A percentile compares a stretch with the other conserved stretches of the same genome.
Evolutionary conservation across 2,113 vertebrate species (phyloP).

Genomic region (Sinocyclocheilus anshuiensis): DNA sequence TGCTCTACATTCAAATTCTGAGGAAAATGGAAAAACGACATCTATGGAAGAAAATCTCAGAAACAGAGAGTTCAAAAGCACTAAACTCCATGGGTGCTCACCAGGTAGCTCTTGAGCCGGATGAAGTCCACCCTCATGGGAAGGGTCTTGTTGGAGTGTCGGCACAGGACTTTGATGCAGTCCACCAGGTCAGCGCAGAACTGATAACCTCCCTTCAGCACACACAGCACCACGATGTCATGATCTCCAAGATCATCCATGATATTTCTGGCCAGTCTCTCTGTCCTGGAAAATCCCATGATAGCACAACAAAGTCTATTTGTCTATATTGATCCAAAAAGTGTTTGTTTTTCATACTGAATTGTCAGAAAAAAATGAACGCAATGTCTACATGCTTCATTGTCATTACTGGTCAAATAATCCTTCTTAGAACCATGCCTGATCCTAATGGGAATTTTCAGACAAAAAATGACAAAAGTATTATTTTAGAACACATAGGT

Average conservation of each 20-base stretch:
- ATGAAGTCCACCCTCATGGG: conserved; percentile 94
- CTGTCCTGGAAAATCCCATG: conserved; percentile 76
- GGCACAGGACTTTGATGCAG: conserved; percentile 85
- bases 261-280: conserved; percentile 88
- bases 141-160: conserved; percentile 84
- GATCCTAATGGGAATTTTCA: too few relatives aligned
- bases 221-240: conserved; percentile 87
- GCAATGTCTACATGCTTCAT: too few relatives aligned
- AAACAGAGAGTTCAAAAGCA: not conserved
- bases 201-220: conserved; percentile 91
- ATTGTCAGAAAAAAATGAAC: too few relatives aligned
- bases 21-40: not conserved
- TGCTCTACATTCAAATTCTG: not conserved
- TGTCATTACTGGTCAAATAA: too few relatives aligned
- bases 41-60: not conserved
- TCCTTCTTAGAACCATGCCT: too few relatives aligned
- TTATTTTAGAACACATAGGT: too few relatives aligned
- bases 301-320: too few relatives aligned
- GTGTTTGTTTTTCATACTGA: too few relatives aligned
- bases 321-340: too few relatives aligned
- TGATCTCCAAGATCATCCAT: conserved; percentile 88
- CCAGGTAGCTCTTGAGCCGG: conserved; percentile 87
- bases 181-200: conserved; percentile 92
- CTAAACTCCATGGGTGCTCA: conserved; percentile 50
- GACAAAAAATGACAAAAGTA: too few relatives aligned